These are phyloP conservation scores for Phrynocephalus versicolor DNA, from an alignment of 2,113 vertebrate genomes.

Conservation along the genomic window DNA sequence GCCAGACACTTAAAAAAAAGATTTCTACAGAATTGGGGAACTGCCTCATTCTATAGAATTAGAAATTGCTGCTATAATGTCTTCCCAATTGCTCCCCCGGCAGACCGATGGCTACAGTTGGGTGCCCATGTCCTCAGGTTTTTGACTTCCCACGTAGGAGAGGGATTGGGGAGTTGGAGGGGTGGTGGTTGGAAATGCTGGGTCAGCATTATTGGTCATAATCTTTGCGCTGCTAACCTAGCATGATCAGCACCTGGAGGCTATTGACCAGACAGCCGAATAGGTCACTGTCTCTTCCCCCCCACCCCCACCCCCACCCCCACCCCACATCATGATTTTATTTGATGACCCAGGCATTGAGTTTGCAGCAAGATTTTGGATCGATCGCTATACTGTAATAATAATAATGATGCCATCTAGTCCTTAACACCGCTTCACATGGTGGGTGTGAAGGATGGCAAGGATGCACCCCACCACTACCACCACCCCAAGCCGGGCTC, in stretches of 20 bases:
- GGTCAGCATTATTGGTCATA: neutral
- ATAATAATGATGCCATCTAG: neutral
- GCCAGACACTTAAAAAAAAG: constrained; percentile 39
- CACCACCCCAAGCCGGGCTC: too few species aligned
- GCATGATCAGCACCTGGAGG: neutral
- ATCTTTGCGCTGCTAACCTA: neutral
- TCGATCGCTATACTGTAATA: neutral
- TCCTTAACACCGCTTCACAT: too few species aligned
- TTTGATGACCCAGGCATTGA: neutral
- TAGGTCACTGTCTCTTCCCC: neutral
- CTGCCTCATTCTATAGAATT: too few species aligned
- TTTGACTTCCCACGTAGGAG: constrained; percentile 51
- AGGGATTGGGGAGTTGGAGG: constrained; percentile 2
- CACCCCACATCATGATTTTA: neutral
- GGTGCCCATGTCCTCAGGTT: constrained; percentile 44
- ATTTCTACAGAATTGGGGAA: constrained; percentile 44
- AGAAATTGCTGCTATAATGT: neutral
- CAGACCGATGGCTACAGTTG: constrained; percentile 52
- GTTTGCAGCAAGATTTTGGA: neutral
- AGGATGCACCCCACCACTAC: too few species aligned
- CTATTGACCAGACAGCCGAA: neutral
- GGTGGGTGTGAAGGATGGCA: too few species aligned
- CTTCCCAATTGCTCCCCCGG: constrained; percentile 33
- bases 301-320: too few species aligned
- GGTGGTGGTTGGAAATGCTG: neutral